Base-by-base conservation (phyloP, 2,113 vertebrate genomes). In the Halcyon senegalensis region DNA sequence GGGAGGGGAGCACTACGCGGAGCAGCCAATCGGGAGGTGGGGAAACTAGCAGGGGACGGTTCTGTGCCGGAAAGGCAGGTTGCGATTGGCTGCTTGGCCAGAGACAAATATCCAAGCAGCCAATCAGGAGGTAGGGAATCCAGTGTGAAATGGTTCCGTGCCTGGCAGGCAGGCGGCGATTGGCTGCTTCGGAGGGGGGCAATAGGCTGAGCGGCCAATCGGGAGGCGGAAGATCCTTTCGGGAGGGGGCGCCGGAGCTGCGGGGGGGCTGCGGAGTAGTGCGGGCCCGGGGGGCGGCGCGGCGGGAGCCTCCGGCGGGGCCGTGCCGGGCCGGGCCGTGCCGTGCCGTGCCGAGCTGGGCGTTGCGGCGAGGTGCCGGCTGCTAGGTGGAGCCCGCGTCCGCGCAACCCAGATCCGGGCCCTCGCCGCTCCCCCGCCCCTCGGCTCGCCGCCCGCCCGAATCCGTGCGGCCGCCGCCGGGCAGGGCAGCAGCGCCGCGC, bases 11-110 rank as follows among this genome's bases (percentile, higher is more conserved):
- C 27, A 11, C 5, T 1, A 31, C 39, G 16, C n/a, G 28, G 46
- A 55, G 37, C 43, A 31, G 31, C n/a, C 58, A 58, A 0, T 1
- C 1, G 3, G 6, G 8, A 33, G 21, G 13, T 4, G 31, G 7
- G 7, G 14, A 18, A 24, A 24, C 9, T 24, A 12, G 13, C 13
- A 11, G n/a, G 33, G 1, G 5, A 21, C 1, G 62, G 55, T 20
- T 84, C 67, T 1, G 35, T 11, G 35, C 39, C 3, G 2, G 41
- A 23, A 39, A 58, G 41, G 4, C 20, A 33, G 43, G 27, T 13
- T 64, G 44, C 9, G 8, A 58, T 25, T 89, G 72, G 67, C 43
- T 8, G 27, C 7, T 33, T 7, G 30, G 50, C 27, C 6, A 55
- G 19, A 31, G 8, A 30, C 25, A 20, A 15, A 31, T 25, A 14